phyloP scores from a whole-genome alignment of 2,113 vertebrate genomes.

The Naja naja region DNA sequence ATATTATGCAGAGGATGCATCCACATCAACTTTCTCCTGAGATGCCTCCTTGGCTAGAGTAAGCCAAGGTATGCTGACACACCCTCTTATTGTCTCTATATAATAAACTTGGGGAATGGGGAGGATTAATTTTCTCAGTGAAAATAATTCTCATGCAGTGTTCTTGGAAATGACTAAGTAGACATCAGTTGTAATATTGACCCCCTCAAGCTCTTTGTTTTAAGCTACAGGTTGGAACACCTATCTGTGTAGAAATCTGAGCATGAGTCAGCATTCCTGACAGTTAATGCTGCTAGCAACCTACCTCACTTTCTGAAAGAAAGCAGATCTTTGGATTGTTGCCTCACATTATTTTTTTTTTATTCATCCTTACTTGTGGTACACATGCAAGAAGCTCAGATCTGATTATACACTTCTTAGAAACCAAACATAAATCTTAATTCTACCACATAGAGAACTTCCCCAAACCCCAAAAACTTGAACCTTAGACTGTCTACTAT shows the following conservation, averaged over 20 bases:
- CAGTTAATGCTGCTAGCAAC: not conserved
- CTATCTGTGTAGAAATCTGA: not conserved
- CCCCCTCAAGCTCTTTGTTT: not conserved
- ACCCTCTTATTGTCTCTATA: not conserved
- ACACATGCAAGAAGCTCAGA: not conserved
- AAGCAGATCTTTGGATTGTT: not conserved
- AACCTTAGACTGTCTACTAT: no score
- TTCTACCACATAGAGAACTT: not conserved
- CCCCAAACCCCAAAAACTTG: no score
- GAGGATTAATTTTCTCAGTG: not conserved
- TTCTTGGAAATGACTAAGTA: not conserved
- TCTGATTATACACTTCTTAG: not conserved
- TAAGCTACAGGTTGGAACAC: not conserved
- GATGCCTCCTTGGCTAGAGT: not conserved
- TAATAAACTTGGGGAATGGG: not conserved
- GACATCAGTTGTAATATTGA: not conserved
- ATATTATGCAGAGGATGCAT: not conserved
- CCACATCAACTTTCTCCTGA: not conserved
- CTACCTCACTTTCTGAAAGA: not conserved
- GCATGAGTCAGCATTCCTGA: not conserved
- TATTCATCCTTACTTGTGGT: not conserved
- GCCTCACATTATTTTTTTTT: not conserved
- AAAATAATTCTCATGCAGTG: not conserved
- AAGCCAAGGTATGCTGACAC: not conserved
- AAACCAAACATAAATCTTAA: not conserved